phyloP scores from a whole-genome alignment of 2,888 invertebrate genomes.

The Eudasyphora cyanicolor region DNA sequence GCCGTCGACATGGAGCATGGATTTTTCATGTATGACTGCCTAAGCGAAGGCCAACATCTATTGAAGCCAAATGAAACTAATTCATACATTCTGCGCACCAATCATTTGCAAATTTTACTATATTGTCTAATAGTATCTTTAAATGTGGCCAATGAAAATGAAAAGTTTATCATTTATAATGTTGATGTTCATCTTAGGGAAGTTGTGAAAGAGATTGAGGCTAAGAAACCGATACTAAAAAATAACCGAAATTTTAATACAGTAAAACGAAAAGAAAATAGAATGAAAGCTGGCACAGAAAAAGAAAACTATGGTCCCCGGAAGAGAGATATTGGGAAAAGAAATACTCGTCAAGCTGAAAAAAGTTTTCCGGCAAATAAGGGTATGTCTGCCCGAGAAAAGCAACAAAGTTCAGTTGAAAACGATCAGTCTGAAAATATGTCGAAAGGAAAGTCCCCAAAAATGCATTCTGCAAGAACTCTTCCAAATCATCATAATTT shows the following conservation, averaged over 20 bases:
- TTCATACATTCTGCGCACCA: slow-evolving; percentile 83
- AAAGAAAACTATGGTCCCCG: neutral
- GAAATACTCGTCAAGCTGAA: slow-evolving; percentile 50
- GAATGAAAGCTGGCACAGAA: neutral
- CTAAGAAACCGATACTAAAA: neutral
- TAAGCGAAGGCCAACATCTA: slow-evolving; percentile 83
- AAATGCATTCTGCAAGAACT: too few species aligned
- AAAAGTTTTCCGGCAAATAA: neutral
- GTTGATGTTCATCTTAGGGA: slow-evolving; percentile 68
- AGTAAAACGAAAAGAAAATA: neutral
- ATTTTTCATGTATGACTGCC: slow-evolving; percentile 86
- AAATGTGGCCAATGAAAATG: slow-evolving; percentile 81
- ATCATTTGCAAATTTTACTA: slow-evolving; percentile 83
- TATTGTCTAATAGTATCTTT: slow-evolving; percentile 84
- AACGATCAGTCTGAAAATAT: too few species aligned
- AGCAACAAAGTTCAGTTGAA: too few species aligned
- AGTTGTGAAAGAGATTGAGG: neutral
- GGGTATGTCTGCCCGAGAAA: too few species aligned
- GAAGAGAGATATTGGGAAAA: neutral
- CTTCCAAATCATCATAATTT: neutral
- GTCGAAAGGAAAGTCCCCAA: too few species aligned
- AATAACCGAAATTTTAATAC: neutral
- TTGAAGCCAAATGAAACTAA: slow-evolving; percentile 82
- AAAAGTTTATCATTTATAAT: slow-evolving; percentile 81
- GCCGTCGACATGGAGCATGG: slow-evolving; percentile 76